phyloP scores from a whole-genome alignment of 2,797 vertebrate genomes.

The Chaunax sp. region DNA sequence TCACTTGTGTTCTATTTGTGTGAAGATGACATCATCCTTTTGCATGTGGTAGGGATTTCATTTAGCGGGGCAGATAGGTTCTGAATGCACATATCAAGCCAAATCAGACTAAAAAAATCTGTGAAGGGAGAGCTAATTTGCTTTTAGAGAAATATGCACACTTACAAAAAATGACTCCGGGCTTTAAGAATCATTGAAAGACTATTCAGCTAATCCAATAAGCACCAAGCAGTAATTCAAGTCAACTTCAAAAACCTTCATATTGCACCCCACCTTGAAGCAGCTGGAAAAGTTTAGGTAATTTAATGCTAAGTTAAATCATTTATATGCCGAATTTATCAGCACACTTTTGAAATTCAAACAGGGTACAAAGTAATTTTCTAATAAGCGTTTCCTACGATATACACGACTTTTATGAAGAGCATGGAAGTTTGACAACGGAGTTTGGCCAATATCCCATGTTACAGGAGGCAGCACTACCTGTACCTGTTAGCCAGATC shows the following conservation, averaged over 20 bases:
- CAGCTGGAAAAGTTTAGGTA: not conserved
- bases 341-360: not conserved
- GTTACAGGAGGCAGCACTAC: too few species aligned
- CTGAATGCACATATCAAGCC: not conserved
- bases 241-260: not conserved
- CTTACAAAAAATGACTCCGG: not conserved
- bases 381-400: accelerated
- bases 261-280: not conserved
- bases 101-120: not conserved
- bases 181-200: not conserved
- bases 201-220: not conserved
- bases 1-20: not conserved
- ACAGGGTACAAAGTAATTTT: accelerated
- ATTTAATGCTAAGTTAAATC: accelerated
- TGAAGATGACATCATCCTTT: not conserved
- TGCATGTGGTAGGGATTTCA: not conserved
- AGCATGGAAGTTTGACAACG: not conserved
- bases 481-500: conserved; percentile 17
- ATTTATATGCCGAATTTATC: conserved; percentile 9
- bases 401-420: not conserved
- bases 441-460: conserved; percentile 16
- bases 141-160: not conserved
- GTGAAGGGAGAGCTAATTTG: too few species aligned
- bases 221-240: not conserved
- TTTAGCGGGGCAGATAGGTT: not conserved